These are phyloP conservation scores for Platerodrilus igneus DNA, from an alignment of 2,888 invertebrate species.

Conservation along the genomic window DNA sequence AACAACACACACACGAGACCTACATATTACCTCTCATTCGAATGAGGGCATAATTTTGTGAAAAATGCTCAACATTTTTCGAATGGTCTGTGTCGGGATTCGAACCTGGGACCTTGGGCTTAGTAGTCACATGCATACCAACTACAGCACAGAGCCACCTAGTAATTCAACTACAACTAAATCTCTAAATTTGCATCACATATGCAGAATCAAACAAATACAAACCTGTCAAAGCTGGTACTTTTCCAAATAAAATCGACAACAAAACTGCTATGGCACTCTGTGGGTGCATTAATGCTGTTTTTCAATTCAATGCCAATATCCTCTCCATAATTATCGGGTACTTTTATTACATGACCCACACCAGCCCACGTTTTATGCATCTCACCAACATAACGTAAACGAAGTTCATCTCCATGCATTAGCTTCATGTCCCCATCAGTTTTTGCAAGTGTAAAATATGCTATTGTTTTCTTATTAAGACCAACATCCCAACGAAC, in stretches of 20 bases:
- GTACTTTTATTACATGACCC: slow-evolving; percentile 95
- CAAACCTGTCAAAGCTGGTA: slow-evolving; percentile 95
- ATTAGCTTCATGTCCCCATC: slow-evolving; percentile 98
- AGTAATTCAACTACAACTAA: too few species aligned
- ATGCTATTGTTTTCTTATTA: slow-evolving; percentile 96
- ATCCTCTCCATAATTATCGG: slow-evolving; percentile 95
- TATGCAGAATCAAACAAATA: too few species aligned
- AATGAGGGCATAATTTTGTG: too few species aligned
- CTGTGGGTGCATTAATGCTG: slow-evolving; percentile 86
- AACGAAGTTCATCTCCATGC: slow-evolving; percentile 95
- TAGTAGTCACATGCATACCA: too few species aligned
- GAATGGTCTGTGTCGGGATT: too few species aligned
- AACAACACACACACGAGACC: too few species aligned
- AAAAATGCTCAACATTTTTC: too few species aligned
- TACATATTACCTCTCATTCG: too few species aligned
- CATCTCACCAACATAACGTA: slow-evolving; percentile 88
- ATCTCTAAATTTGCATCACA: too few species aligned
- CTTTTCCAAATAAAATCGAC: slow-evolving; percentile 99
- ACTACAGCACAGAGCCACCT: too few species aligned
- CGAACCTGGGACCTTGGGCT: too few species aligned
- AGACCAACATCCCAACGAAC: slow-evolving; percentile 98
- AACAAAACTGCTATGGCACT: slow-evolving; percentile 92
- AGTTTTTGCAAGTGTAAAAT: slow-evolving; percentile 94
- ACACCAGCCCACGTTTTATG: slow-evolving; percentile 97
- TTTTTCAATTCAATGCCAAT: slow-evolving; percentile 95